Conservation (phyloP, 2,113 vertebrate species). For the Paramormyrops kingsleyae region DNA sequence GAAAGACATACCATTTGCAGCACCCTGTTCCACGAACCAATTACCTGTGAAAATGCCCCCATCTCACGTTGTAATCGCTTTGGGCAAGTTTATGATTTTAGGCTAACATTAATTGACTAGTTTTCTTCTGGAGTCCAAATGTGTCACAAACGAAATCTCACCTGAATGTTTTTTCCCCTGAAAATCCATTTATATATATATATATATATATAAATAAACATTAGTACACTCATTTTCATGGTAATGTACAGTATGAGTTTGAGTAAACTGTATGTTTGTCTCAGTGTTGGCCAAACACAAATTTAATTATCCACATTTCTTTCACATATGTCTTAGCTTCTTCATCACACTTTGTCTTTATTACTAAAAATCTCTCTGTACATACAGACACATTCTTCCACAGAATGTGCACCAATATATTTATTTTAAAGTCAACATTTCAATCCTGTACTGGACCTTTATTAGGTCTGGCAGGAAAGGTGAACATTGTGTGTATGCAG, state of each 20-base stretch:
- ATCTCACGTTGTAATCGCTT: neutral
- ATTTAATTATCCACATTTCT: neutral
- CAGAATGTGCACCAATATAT: neutral
- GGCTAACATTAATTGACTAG: neutral
- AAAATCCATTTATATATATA: neutral
- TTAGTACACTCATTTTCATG: neutral
- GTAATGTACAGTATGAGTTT: neutral
- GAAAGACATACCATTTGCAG: neutral
- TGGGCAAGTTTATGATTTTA: neutral
- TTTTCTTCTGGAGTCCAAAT: too few relatives aligned
- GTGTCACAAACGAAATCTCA: neutral
- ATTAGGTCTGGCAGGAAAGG: too few relatives aligned
- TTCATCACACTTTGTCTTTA: neutral
- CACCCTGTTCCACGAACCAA: neutral
- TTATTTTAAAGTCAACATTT: neutral
- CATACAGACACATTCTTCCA: neutral
- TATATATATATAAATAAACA: neutral
- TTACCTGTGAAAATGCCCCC: neutral
- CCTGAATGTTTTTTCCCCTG: neutral
- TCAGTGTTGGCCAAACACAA: neutral
- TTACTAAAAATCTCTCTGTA: neutral
- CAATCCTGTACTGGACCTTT: neutral
- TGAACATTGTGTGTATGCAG: neutral
- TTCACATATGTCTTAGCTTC: neutral
- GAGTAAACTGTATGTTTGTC: neutral